Conservation (phyloP, 2,113 vertebrate species). For the Tachysurus fulvidraco region DNA sequence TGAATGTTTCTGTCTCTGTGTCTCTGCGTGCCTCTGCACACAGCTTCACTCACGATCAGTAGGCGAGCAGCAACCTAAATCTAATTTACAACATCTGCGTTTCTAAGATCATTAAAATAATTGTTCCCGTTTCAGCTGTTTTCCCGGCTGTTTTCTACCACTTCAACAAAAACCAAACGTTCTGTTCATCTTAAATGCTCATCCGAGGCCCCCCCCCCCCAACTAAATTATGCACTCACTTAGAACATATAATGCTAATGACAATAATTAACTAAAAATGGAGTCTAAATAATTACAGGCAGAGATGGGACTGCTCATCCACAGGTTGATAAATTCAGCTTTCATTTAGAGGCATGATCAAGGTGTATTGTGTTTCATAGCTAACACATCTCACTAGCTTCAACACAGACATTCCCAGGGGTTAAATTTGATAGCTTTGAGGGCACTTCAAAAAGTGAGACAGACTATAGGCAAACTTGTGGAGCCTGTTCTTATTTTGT, state of each 20-base stretch:
- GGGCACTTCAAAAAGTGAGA: constrained; percentile 60
- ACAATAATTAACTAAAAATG: constrained; percentile 98
- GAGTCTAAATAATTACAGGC: constrained; percentile 93
- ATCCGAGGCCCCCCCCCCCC: constrained; percentile 73
- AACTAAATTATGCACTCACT: constrained; percentile 88
- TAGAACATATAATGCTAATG: constrained; percentile 93
- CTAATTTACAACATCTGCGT: constrained; percentile 92
- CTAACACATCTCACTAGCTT: constrained; percentile 61
- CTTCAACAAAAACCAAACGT: constrained; percentile 91
- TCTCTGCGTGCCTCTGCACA: constrained; percentile 62
- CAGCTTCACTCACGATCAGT: constrained; percentile 76
- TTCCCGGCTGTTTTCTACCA: constrained; percentile 91
- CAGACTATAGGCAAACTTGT: constrained; percentile 37
- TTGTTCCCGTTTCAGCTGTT: constrained; percentile 98
- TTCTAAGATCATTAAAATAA: constrained; percentile 99
- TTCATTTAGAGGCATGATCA: constrained; percentile 70
- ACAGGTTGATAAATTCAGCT: constrained; percentile 66
- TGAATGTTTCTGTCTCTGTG: constrained; percentile 18
- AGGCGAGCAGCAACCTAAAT: constrained; percentile 87
- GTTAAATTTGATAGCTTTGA: constrained; percentile 53
- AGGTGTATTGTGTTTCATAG: constrained; percentile 72
- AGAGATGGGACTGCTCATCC: constrained; percentile 74
- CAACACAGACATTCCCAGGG: constrained; percentile 55
- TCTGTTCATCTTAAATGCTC: constrained; percentile 88
- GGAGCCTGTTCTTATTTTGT: constrained; percentile 27